Conservation (phyloP, 2,888 invertebrate genomes). For the Lycia hirtaria region DNA sequence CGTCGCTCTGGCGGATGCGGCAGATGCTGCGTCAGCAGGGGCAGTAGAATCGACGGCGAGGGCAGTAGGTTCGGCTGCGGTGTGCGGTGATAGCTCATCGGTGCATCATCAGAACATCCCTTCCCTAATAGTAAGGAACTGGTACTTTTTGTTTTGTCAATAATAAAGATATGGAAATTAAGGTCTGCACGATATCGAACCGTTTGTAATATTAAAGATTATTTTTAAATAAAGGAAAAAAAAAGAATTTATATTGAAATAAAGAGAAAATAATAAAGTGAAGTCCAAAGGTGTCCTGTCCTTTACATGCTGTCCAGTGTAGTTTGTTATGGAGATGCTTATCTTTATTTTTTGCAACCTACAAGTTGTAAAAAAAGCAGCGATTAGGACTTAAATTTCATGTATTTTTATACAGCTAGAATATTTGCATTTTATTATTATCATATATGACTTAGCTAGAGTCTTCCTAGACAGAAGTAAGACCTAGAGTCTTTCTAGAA, state of each 20-base stretch:
- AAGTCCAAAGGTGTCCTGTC: slow-evolving; percentile 61
- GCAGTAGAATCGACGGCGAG: not conserved
- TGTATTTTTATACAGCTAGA: not conserved
- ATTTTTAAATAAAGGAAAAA: slow-evolving; percentile 42
- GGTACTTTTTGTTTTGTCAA: slow-evolving; percentile 82
- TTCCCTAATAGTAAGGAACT: slow-evolving; percentile 80
- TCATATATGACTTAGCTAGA: not conserved
- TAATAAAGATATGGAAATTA: slow-evolving; percentile 64
- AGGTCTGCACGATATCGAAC: slow-evolving; percentile 58
- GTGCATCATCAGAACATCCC: slow-evolving; percentile 47
- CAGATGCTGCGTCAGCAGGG: not conserved
- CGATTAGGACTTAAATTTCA: not conserved
- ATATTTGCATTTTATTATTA: not conserved
- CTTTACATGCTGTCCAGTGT: slow-evolving; percentile 51
- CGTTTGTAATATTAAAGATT: slow-evolving; percentile 53
- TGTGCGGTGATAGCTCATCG: slow-evolving; percentile 29
- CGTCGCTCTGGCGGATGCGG: slow-evolving; percentile 3
- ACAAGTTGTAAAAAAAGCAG: not conserved
- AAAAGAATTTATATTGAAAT: slow-evolving; percentile 40
- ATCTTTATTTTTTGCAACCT: not conserved
- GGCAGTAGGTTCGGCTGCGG: slow-evolving; percentile 22
- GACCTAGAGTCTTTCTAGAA: not conserved
- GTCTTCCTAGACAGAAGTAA: too few relatives aligned
- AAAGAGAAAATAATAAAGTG: slow-evolving; percentile 41
- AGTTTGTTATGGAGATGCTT: slow-evolving; percentile 18